Conservation (phyloP, 2,797 vertebrate species). For the Buceros bicornis region DNA sequence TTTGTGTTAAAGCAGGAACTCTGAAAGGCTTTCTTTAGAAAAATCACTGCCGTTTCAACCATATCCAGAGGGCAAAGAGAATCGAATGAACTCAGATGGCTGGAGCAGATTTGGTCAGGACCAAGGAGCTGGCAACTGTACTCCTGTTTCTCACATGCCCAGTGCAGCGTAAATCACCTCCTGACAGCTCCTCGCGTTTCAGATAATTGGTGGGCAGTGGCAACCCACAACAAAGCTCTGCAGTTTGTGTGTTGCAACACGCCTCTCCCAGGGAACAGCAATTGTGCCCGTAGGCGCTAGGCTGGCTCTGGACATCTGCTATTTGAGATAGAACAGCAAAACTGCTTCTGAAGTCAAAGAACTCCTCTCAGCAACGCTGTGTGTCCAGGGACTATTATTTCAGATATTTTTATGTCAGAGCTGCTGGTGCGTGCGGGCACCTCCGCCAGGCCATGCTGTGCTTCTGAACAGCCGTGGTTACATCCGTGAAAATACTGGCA, state of each 20-base stretch:
- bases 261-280: neutral
- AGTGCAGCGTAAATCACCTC: constrained; percentile 30
- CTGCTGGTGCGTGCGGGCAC: neutral
- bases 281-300: neutral
- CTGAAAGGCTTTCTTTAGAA: constrained; percentile 31
- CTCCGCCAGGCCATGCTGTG: neutral
- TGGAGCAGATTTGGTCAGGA: constrained; percentile 42
- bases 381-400: neutral
- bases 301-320: constrained; percentile 47
- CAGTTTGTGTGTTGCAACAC: constrained; percentile 18
- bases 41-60: constrained; percentile 28
- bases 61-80: constrained; percentile 42
- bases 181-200: constrained; percentile 47
- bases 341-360: constrained; percentile 23
- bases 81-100: constrained; percentile 48
- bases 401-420: neutral
- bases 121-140: constrained; percentile 30
- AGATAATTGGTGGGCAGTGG: constrained; percentile 41
- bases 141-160: neutral
- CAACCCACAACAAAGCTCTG: constrained; percentile 54
- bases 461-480: neutral
- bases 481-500: neutral
- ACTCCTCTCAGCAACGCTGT: neutral
- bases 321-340: constrained; percentile 10
- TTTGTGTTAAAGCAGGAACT: constrained; percentile 29